Conservation (phyloP, 2,113 vertebrate species). For the Regulus satrapa region DNA sequence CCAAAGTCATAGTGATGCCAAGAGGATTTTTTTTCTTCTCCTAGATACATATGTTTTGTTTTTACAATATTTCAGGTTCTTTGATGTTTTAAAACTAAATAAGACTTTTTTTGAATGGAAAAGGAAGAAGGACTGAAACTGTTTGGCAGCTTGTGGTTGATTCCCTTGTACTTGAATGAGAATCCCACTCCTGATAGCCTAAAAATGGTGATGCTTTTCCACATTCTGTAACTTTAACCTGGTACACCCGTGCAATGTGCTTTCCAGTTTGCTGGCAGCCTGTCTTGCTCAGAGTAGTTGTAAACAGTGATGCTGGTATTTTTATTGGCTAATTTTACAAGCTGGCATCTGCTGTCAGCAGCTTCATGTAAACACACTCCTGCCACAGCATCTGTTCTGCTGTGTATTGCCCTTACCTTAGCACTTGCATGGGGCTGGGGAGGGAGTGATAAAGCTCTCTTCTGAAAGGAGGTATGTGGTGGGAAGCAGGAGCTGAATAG, state of each 20-base stretch:
- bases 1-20: too few species aligned
- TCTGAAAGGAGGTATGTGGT: conserved; percentile 25
- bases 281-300: conserved; percentile 21
- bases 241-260: neutral
- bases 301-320: conserved; percentile 52
- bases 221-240: neutral
- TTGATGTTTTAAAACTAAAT: neutral
- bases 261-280: conserved; percentile 10
- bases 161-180: neutral
- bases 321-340: conserved; percentile 62
- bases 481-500: conserved; percentile 9
- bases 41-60: neutral
- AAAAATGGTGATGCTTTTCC: neutral
- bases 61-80: neutral
- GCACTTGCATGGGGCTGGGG: neutral
- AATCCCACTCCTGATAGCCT: neutral
- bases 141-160: neutral
- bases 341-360: conserved; percentile 65
- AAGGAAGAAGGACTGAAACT: neutral
- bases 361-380: conserved; percentile 69
- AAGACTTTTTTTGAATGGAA: neutral
- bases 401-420: conserved; percentile 55
- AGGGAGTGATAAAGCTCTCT: conserved; percentile 31
- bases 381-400: conserved; percentile 68
- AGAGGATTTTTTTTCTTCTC: neutral